Percentiles rank a stretch among this genome's conserved stretches.
Evolutionary conservation across 2,888 invertebrate species (phyloP).

Genomic region (Tetropium fuscum): DNA sequence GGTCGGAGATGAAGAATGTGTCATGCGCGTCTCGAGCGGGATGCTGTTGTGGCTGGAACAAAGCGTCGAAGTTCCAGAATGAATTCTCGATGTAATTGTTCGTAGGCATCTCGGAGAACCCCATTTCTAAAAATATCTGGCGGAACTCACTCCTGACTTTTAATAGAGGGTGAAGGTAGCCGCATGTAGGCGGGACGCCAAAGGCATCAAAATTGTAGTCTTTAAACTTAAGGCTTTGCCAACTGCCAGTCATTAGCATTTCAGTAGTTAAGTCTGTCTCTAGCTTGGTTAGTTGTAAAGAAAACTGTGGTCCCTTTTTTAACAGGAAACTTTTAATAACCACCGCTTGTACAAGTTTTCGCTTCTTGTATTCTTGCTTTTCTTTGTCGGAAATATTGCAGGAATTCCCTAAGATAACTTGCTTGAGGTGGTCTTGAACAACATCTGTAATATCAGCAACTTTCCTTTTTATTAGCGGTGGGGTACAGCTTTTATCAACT

Average conservation of each 20-base stretch:
- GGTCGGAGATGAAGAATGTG: slow-evolving; percentile 94
- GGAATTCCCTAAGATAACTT: slow-evolving; percentile 72
- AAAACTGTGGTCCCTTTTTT: slow-evolving; percentile 88
- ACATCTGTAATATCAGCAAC: slow-evolving; percentile 77
- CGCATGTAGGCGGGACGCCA: slow-evolving; percentile 82
- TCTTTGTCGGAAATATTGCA: slow-evolving; percentile 75
- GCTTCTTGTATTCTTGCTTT: slow-evolving; percentile 91
- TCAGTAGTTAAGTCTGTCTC: slow-evolving; percentile 97
- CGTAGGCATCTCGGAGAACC: slow-evolving; percentile 98
- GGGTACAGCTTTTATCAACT: slow-evolving; percentile 82
- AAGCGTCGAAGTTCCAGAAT: slow-evolving; percentile 99
- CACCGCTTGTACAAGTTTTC: slow-evolving; percentile 92
- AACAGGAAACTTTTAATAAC: slow-evolving; percentile 86
- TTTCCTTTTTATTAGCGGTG: slow-evolving; percentile 80
- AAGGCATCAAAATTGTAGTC: slow-evolving; percentile 96
- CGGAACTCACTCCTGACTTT: slow-evolving; percentile 95
- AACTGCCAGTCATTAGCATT: slow-evolving; percentile 87
- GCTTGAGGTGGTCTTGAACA: slow-evolving; percentile 78
- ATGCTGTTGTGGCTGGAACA: slow-evolving; percentile 99
- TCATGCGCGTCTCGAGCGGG: slow-evolving; percentile 99
- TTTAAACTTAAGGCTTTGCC: slow-evolving; percentile 94
- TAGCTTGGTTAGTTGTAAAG: slow-evolving; percentile 83
- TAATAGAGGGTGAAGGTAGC: slow-evolving; percentile 94
- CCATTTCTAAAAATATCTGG: slow-evolving; percentile 99
- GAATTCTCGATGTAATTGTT: slow-evolving; percentile 97